Evolutionary conservation across 2,888 invertebrate species (phyloP), one percentile per base, ranked within the genome.

Genomic region (Meiosimyza platycephala): DNA sequence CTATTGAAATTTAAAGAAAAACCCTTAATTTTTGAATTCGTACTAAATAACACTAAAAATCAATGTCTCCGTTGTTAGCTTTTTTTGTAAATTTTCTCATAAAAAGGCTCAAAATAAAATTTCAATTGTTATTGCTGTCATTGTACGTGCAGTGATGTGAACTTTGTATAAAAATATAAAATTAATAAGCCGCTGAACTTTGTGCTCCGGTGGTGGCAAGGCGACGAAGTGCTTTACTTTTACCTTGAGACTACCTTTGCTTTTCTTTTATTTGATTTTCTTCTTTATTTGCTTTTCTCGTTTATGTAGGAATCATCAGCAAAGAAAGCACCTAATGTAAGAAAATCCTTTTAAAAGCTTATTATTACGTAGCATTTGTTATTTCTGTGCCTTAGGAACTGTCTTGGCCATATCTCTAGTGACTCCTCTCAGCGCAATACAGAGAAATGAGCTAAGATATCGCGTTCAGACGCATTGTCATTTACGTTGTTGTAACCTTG

Each of bases 141-240:
- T 40, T 40, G 6, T 40, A 40, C 40, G 40, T 40, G 40, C 40
- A 40, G 9, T 40, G 40, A 40, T 40, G 40, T 40, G 40, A 9
- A 40, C 40, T 9, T 9, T 40, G 9, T 9, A 48, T 12, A 63
- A 63, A 63, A n/a, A 13, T 4, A 16, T 47, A 9, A 16, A 18
- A 47, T 63, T 63, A 63, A 63, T 63, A 63, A 63, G 63, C 63
- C 16, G 18, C 47, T 63, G 40, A 57, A 57, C 57, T 57, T 40
- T 40, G 57, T 57, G 57, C 57, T 57, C 18, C 22, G 22, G 13
- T 28, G 22, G 13, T 28, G 6, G 12, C 3, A 18, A 13, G 18
- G 22, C 57, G 28, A 28, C 57, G 16, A 28, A 18, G 33, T 15
- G 52, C 5, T 28, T 52, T 12, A n/a, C 40, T 33, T 40, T 28